Percentiles rank a stretch among this genome's conserved stretches.
phyloP scores from a whole-genome alignment of 2,113 vertebrate species.

The Lophotis ruficrista region DNA sequence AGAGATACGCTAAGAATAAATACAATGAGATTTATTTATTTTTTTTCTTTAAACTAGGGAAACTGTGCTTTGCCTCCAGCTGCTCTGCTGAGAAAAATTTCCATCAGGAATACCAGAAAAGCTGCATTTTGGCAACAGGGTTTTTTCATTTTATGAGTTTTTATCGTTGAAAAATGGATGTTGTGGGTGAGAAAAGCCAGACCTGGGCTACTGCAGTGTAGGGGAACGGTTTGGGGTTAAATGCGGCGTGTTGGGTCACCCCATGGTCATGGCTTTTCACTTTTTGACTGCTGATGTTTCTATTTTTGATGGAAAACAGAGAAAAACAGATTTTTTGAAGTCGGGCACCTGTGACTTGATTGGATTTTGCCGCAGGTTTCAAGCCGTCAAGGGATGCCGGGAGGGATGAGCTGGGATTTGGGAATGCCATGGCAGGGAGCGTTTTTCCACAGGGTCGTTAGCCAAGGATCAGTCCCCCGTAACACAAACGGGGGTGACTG shows the following conservation, averaged over 20 bases:
- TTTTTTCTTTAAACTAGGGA: neutral
- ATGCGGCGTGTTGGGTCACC: accelerated
- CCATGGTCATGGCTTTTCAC: neutral
- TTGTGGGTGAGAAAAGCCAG: neutral
- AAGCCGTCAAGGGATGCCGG: neutral
- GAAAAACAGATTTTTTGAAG: neutral
- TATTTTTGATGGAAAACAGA: neutral
- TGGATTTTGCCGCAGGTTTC: neutral
- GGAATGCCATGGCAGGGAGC: accelerated
- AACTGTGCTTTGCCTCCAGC: neutral
- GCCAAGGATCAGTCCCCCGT: neutral
- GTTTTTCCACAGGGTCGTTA: neutral
- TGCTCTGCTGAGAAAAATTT: neutral
- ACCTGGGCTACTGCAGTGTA: accelerated
- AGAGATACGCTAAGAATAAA: neutral
- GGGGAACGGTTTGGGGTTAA: neutral
- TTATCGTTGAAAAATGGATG: neutral
- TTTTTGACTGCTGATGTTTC: neutral
- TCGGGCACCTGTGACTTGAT: neutral
- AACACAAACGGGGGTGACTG: neutral
- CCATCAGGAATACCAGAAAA: neutral
- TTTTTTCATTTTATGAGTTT: neutral
- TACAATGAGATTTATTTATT: neutral
- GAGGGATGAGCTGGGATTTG: neutral
- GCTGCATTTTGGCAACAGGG: accelerated